Conservation (phyloP, 2,113 vertebrate species). For the Nicator chloris region DNA sequence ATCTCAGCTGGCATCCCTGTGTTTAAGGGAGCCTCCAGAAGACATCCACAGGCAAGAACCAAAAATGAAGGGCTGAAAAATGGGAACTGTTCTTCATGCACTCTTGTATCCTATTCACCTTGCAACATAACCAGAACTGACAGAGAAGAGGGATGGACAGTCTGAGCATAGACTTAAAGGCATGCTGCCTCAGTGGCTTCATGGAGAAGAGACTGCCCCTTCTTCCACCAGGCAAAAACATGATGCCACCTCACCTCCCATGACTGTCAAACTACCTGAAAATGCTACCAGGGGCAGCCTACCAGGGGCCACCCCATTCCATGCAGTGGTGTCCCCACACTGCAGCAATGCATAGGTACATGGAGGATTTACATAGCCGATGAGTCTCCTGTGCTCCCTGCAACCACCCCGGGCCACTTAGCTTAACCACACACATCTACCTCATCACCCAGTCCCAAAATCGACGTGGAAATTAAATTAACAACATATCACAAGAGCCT, state of each 20-base stretch:
- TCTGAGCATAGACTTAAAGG: neutral
- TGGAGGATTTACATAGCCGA: accelerated
- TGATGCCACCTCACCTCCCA: neutral
- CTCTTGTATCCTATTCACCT: neutral
- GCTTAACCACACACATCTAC: neutral
- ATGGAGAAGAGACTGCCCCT: neutral
- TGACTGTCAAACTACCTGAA: neutral
- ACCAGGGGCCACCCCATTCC: neutral
- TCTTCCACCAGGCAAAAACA: neutral
- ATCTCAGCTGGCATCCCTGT: neutral
- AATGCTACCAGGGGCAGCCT: neutral
- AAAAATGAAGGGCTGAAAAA: neutral
- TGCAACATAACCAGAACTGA: neutral
- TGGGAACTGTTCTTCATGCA: neutral
- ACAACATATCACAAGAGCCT: neutral
- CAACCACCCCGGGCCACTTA: neutral
- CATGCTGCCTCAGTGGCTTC: neutral
- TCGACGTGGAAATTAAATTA: neutral
- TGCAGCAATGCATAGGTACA: accelerated
- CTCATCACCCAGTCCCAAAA: neutral
- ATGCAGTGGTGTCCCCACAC: neutral
- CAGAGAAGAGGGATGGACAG: neutral
- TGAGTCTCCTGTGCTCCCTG: neutral
- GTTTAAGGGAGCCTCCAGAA: neutral
- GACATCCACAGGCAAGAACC: neutral